phyloP scores from a whole-genome alignment of 2,888 invertebrate genomes.

The Cryptops parisi region DNA sequence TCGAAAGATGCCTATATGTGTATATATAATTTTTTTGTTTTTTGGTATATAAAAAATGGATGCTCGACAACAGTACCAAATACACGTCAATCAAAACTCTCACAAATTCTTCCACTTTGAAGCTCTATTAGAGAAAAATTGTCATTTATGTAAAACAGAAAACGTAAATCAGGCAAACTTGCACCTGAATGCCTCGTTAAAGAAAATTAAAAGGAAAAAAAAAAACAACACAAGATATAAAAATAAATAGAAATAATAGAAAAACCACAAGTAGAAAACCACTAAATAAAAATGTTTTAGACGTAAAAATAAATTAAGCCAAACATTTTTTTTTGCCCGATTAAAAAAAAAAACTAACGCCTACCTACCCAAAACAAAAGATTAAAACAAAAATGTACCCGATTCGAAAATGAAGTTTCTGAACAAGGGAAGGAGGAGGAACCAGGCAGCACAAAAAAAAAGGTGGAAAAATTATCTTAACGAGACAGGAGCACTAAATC shows the following conservation, averaged over 20 bases:
- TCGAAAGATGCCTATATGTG: too few relatives aligned
- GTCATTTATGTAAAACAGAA: background rate
- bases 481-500: conserved; percentile 4
- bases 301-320: too few relatives aligned
- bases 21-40: too few relatives aligned
- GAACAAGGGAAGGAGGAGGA: too few relatives aligned
- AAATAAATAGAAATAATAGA: conserved; percentile 7
- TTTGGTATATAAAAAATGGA: too few relatives aligned
- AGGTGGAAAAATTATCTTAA: conserved; percentile 5
- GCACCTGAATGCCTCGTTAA: conserved; percentile 10
- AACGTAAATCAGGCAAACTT: conserved; percentile 12
- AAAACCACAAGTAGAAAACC: conserved; percentile 3
- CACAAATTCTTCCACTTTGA: conserved; percentile 11
- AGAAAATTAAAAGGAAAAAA: background rate
- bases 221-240: conserved; percentile 2
- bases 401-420: too few relatives aligned
- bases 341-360: too few relatives aligned
- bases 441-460: conserved; percentile 6
- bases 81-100: background rate
- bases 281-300: too few relatives aligned
- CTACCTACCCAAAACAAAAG: too few relatives aligned
- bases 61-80: background rate
- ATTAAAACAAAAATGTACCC: too few relatives aligned
- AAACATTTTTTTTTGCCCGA: too few relatives aligned
- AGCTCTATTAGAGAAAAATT: conserved; percentile 12